Conservation (phyloP, 2,113 vertebrate species). For the Cyphomyrus discorhynchus region DNA sequence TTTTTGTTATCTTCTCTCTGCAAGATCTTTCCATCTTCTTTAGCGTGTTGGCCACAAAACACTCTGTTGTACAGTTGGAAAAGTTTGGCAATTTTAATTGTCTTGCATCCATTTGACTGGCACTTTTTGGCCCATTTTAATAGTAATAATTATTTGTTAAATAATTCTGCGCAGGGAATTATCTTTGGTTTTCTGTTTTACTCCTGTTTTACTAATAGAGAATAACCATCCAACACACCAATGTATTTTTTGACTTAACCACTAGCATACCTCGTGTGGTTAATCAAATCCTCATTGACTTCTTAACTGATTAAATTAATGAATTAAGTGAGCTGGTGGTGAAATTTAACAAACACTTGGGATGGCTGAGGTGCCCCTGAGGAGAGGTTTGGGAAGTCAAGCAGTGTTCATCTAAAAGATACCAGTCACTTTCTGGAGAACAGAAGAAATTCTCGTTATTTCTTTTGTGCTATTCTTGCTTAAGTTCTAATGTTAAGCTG, state of each 20-base stretch:
- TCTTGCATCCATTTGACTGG: neutral
- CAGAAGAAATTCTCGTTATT: neutral
- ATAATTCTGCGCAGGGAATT: neutral
- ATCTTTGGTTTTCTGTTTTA: neutral
- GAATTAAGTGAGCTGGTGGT: neutral
- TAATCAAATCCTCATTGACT: neutral
- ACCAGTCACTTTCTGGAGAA: neutral
- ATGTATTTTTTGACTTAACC: neutral
- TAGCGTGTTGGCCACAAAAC: neutral
- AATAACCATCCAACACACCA: neutral
- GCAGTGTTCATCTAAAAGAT: neutral
- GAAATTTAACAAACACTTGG: neutral
- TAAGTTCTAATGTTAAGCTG: neutral
- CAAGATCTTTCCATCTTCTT: neutral
- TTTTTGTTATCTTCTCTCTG: neutral
- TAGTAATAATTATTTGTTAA: neutral
- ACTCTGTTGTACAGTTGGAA: neutral
- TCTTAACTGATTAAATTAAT: neutral
- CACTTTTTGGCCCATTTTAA: neutral
- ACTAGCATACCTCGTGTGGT: neutral
- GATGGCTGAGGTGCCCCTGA: neutral
- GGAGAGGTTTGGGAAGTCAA: neutral
- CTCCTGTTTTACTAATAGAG: neutral
- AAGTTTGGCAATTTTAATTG: neutral
- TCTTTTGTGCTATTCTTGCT: neutral